Evolutionary conservation across 64 coral and sea anemone genomes (phyloP).

Genomic region (Stichodactyla helianthus): DNA sequence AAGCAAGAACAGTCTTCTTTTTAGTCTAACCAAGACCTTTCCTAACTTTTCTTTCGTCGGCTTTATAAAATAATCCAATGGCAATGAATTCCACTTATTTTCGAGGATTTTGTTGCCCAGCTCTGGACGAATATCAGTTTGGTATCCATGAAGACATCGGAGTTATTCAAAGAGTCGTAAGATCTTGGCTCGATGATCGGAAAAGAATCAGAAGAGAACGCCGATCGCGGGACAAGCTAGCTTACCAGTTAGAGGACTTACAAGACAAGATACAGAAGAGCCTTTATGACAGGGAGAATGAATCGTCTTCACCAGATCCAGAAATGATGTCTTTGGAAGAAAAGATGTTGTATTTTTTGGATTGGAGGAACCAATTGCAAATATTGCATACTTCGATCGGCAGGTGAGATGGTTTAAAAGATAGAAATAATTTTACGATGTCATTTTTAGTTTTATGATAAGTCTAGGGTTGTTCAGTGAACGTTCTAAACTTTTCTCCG

Average conservation of each 20-base stretch:
- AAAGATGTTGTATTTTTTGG: background rate
- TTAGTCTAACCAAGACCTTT: too few species aligned
- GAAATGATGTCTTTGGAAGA: conserved; percentile 3
- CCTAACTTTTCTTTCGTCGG: too few species aligned
- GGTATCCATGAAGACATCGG: background rate
- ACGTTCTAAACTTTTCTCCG: too few species aligned
- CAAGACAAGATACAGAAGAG: background rate
- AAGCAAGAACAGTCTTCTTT: too few species aligned
- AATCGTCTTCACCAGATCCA: background rate
- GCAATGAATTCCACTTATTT: background rate
- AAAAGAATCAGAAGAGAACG: background rate
- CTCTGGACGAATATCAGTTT: background rate
- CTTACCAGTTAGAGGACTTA: background rate
- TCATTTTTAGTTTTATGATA: too few species aligned
- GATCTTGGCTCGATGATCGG: too few species aligned
- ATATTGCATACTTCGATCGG: conserved; percentile 12
- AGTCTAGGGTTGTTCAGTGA: too few species aligned
- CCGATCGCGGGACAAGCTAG: background rate
- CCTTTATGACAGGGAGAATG: background rate
- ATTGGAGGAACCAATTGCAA: conserved; percentile 18
- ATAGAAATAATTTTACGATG: too few species aligned
- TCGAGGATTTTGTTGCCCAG: background rate
- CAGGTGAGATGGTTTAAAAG: background rate
- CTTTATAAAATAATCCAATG: background rate
- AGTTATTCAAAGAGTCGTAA: background rate